Conservation (phyloP, 2,113 vertebrate species). For the Myotis lucifugus region DNA sequence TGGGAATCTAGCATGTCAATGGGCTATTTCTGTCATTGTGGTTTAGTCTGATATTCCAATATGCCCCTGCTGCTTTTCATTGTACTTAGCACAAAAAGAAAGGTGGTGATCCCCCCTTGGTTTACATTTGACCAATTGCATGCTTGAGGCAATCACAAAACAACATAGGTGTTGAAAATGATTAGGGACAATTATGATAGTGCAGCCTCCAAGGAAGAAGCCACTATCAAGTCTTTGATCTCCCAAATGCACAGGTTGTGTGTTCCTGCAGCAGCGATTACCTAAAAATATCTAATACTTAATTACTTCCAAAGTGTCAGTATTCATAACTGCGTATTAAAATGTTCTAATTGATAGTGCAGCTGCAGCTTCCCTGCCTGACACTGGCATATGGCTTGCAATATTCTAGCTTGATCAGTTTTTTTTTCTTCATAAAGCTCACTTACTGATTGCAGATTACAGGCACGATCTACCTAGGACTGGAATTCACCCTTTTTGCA, state of each 20-base stretch:
- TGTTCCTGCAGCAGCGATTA: slow-evolving; percentile 83
- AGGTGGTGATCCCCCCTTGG: slow-evolving; percentile 13
- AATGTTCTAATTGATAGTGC: slow-evolving; percentile 82
- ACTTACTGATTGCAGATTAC: slow-evolving; percentile 71
- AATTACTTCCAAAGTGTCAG: slow-evolving; percentile 87
- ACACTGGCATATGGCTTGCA: slow-evolving; percentile 79
- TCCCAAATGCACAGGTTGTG: slow-evolving; percentile 77
- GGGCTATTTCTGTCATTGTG: slow-evolving; percentile 69
- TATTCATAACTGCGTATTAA: slow-evolving; percentile 86
- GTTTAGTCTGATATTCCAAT: slow-evolving; percentile 70
- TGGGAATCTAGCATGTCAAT: slow-evolving; percentile 65
- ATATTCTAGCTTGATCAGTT: slow-evolving; percentile 80
- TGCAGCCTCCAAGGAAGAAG: slow-evolving; percentile 62
- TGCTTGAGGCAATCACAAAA: slow-evolving; percentile 80
- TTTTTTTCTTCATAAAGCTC: slow-evolving; percentile 61
- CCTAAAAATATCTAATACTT: slow-evolving; percentile 86
- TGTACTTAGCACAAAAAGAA: slow-evolving; percentile 35
- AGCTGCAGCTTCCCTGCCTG: slow-evolving; percentile 81
- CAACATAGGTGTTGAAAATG: slow-evolving; percentile 78
- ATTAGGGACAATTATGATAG: slow-evolving; percentile 81
- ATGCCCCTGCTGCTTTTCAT: slow-evolving; percentile 67
- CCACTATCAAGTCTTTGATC: slow-evolving; percentile 77
- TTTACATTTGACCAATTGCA: slow-evolving; percentile 78
- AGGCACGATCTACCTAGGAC: slow-evolving; percentile 57
- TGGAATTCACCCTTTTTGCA: slow-evolving; percentile 61